Percentiles rank a stretch among this genome's conserved stretches.
Evolutionary conservation across 2,888 invertebrate genomes (phyloP).

Genomic region (Ochropleura leucogaster): DNA sequence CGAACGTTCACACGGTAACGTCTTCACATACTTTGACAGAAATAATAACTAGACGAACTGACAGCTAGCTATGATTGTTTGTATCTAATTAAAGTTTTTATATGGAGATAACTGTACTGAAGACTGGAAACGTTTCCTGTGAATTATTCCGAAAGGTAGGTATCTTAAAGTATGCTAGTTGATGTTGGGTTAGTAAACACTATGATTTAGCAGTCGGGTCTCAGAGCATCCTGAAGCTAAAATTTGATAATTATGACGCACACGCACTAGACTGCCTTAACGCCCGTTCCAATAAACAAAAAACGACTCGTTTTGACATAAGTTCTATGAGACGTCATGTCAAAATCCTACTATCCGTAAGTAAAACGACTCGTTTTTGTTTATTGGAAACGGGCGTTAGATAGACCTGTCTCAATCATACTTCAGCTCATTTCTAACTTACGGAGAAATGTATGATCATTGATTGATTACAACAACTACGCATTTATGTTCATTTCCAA

Average conservation of each 20-base stretch:
- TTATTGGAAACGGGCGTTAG: too few species aligned
- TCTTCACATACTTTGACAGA: conserved; percentile 71
- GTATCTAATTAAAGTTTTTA: conserved; percentile 69
- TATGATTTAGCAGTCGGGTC: conserved; percentile 37
- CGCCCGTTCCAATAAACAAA: too few species aligned
- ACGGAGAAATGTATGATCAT: conserved; percentile 24
- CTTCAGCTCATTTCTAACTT: conserved; percentile 25
- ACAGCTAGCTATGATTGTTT: conserved; percentile 72
- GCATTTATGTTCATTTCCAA: conserved; percentile 30
- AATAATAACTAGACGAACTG: conserved; percentile 73
- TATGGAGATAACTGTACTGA: conserved; percentile 57
- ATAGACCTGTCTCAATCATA: conserved; percentile 28
- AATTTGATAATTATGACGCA: conserved; percentile 45
- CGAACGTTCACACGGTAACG: conserved; percentile 83
- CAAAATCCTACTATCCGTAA: too few species aligned
- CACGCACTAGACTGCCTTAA: conserved; percentile 14
- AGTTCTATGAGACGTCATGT: too few species aligned
- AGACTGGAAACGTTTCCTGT: conserved; percentile 50
- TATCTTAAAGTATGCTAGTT: conserved; percentile 34
- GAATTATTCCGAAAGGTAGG: conserved; percentile 39
- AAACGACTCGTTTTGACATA: too few species aligned
- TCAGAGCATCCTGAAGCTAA: conserved; percentile 21
- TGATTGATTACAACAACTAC: conserved; percentile 20
- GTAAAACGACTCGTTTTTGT: too few species aligned
- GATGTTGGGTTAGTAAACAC: conserved; percentile 35